phyloP scores from a whole-genome alignment of 2,888 invertebrate genomes.

The Melinaea menophilus region DNA sequence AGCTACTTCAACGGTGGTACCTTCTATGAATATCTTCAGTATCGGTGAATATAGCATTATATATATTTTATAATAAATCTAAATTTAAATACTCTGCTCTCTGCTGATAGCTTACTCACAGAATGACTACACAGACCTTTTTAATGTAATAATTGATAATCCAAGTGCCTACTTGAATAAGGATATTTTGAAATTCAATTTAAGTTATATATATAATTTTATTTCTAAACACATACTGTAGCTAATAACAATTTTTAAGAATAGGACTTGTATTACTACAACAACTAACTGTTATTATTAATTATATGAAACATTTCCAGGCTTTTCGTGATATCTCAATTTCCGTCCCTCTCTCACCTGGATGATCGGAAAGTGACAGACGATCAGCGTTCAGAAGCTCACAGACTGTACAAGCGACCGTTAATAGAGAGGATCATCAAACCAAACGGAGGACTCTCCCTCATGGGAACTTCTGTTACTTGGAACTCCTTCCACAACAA shows the following conservation, averaged over 20 bases:
- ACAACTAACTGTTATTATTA: too few relatives aligned
- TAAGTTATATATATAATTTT: too few relatives aligned
- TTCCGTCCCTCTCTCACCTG: slow-evolving; percentile 82
- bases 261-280: too few relatives aligned
- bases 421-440: slow-evolving; percentile 71
- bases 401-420: slow-evolving; percentile 79
- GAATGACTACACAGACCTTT: neutral
- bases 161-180: too few relatives aligned
- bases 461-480: slow-evolving; percentile 51
- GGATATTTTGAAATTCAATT: too few relatives aligned
- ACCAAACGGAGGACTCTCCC: slow-evolving; percentile 50
- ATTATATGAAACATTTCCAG: slow-evolving; percentile 59
- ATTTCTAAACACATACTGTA: too few relatives aligned
- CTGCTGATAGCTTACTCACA: too few relatives aligned
- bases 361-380: slow-evolving; percentile 84
- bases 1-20: slow-evolving; percentile 86
- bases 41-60: slow-evolving; percentile 77
- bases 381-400: slow-evolving; percentile 81
- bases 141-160: neutral
- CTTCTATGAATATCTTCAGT: slow-evolving; percentile 85
- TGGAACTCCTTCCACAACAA: slow-evolving; percentile 57
- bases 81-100: too few relatives aligned
- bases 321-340: slow-evolving; percentile 84
- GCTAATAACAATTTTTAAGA: too few relatives aligned
- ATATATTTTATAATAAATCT: neutral